phyloP scores from a whole-genome alignment of 2,888 invertebrate species.

The Apotomis turbidana region DNA sequence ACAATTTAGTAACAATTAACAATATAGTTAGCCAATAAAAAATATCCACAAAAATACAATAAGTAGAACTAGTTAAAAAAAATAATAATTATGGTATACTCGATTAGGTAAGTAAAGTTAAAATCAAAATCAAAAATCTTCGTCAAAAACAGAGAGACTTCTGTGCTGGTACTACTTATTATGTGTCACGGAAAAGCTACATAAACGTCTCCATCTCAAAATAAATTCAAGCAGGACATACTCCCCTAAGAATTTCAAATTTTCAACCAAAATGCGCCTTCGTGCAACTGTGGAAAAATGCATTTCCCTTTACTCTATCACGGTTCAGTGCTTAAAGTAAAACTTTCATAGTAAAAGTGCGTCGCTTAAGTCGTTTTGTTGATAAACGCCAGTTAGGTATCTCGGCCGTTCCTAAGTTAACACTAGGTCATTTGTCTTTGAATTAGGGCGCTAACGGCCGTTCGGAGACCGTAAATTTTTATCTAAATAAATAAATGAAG shows the following conservation, averaged over 20 bases:
- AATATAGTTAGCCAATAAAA: too few relatives aligned
- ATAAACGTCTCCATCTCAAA: slow-evolving; percentile 26
- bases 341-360: not conserved
- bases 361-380: slow-evolving; percentile 13
- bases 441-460: slow-evolving; percentile 44
- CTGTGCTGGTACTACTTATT: slow-evolving; percentile 11
- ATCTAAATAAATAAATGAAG: slow-evolving; percentile 53
- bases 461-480: slow-evolving; percentile 48
- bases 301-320: not conserved
- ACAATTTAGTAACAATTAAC: too few relatives aligned
- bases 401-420: slow-evolving; percentile 48
- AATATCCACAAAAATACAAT: too few relatives aligned
- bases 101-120: too few relatives aligned
- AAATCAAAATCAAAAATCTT: too few relatives aligned
- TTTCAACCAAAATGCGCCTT: not conserved
- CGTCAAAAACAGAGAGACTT: too few relatives aligned
- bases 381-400: slow-evolving; percentile 46
- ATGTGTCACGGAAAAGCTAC: slow-evolving; percentile 18
- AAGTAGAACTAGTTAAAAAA: too few relatives aligned
- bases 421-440: slow-evolving; percentile 55
- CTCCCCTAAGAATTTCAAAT: not conserved
- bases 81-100: too few relatives aligned
- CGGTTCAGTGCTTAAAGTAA: not conserved
- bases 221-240: slow-evolving; percentile 15
- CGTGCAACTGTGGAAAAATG: not conserved